phyloP scores from a whole-genome alignment of 2,797 vertebrate genomes.

The Anas georgica region DNA sequence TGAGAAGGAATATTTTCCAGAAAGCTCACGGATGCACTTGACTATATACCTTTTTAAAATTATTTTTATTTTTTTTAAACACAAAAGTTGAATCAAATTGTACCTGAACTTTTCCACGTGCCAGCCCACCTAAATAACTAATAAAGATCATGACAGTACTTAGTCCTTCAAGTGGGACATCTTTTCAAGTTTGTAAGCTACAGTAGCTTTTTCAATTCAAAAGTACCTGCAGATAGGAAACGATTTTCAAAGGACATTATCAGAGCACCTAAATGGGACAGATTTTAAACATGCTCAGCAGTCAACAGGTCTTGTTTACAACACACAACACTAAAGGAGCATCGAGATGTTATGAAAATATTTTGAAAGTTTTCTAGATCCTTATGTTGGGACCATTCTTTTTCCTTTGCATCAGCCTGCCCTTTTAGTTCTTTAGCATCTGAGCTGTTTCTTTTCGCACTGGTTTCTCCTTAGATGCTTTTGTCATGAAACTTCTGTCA shows the following conservation, averaged over 20 bases:
- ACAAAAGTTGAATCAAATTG: background rate
- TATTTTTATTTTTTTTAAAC: background rate
- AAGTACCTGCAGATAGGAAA: background rate
- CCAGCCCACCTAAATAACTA: background rate
- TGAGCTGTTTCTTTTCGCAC: background rate
- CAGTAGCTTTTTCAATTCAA: rapidly evolving
- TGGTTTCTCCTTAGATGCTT: background rate
- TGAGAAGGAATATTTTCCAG: background rate
- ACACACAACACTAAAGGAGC: background rate
- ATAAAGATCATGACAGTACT: background rate
- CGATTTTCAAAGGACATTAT: background rate
- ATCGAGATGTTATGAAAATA: background rate
- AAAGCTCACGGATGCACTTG: background rate
- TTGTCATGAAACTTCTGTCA: conserved; percentile 9
- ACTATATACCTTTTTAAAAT: background rate
- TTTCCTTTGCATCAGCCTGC: background rate
- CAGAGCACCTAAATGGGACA: background rate
- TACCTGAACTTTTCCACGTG: background rate
- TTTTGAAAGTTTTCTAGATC: background rate
- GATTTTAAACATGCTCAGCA: background rate
- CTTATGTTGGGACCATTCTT: background rate
- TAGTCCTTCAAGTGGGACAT: background rate
- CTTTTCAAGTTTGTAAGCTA: background rate
- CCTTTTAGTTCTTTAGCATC: background rate
- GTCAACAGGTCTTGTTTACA: background rate